Base-by-base conservation (phyloP, 37 sponge, comb jelly and placozoan genomes). In the Chondrosia reniformis region DNA sequence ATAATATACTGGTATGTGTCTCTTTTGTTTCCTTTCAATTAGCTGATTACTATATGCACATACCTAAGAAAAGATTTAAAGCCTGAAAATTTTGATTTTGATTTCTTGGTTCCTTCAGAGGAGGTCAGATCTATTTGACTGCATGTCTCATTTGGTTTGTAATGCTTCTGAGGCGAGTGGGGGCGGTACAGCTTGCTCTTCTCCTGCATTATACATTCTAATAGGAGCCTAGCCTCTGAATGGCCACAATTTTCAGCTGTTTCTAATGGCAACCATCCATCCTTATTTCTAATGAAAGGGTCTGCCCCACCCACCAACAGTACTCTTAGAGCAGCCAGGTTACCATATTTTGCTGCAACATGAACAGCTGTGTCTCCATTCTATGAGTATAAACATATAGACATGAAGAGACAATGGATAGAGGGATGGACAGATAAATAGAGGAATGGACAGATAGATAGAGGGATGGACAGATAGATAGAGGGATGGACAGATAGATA, bases 341-440 rank as follows among this genome's bases (percentile, higher is more conserved):
- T 86, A 0, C 92, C 92, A 64, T 83, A 66, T 55, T 91, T 91
- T 21, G 92, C 89, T 28, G 92, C 88, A 81, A 91, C 83, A 55
- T 91, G 92, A 0, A 91, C 67, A 17, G 92, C 82, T 25, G 92
- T 91, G 46, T 91, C 84, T 8, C 79, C 84, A 56, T 87, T 87
- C 91, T 90, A 59, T 25, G 45, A 65, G 1, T 12, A 46, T 45
- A 21, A 10, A 75, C 15, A 10, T 49, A 15, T 19, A 19, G 52
- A 15, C 15, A 15, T 49, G 52, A 49, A 49, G 10, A 15, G 15
- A 49, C 52, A 19, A 15, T 49, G 52, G 15, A 49, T 49, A 15
- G 15, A 49, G 15, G 15, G 52, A 49, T 15, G n/a, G 25, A 6
- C 10, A 34, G 21, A 77, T 19, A 36, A 7, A 71, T 17, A 72